A percentile compares a stretch with the other conserved stretches of the same genome.
These are phyloP conservation scores for Drosophila serrata DNA, from an alignment of 1,140 invertebrate genomes.

Conservation along the genomic window DNA sequence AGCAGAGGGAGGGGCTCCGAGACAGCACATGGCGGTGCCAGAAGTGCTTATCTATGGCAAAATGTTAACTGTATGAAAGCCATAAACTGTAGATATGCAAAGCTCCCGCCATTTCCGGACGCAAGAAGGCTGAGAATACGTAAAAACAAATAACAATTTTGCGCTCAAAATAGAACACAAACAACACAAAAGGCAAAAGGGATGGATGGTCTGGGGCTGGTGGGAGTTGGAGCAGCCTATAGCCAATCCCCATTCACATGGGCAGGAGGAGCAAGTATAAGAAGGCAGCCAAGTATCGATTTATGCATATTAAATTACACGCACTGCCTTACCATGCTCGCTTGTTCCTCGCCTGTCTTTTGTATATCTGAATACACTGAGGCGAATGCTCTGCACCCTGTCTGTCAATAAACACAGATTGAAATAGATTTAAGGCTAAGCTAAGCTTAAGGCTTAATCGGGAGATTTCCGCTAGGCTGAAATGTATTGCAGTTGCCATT, in stretches of 20 bases:
- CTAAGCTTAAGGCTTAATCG: background rate
- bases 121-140: constrained; percentile 40
- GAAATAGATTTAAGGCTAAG: background rate
- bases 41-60: constrained; percentile 77
- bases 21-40: constrained; percentile 56
- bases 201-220: constrained; percentile 12
- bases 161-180: constrained; percentile 77
- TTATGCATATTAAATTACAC: constrained; percentile 81
- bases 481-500: background rate
- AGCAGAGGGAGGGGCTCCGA: background rate
- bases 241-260: constrained; percentile 45
- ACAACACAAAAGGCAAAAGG: constrained; percentile 47
- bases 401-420: background rate
- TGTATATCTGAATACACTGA: constrained; percentile 14
- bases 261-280: constrained; percentile 5
- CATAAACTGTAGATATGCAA: constrained; percentile 81
- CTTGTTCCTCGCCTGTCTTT: background rate
- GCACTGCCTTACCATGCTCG: constrained; percentile 44
- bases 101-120: constrained; percentile 30
- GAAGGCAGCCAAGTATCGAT: constrained; percentile 60
- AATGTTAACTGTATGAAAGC: constrained; percentile 79
- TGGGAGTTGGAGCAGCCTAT: background rate
- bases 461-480: too few relatives aligned
- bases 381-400: background rate
- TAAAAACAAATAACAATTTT: constrained; percentile 80